Base-by-base conservation (phyloP, 2,113 vertebrate species). In the Nyctibius bracteatus region DNA sequence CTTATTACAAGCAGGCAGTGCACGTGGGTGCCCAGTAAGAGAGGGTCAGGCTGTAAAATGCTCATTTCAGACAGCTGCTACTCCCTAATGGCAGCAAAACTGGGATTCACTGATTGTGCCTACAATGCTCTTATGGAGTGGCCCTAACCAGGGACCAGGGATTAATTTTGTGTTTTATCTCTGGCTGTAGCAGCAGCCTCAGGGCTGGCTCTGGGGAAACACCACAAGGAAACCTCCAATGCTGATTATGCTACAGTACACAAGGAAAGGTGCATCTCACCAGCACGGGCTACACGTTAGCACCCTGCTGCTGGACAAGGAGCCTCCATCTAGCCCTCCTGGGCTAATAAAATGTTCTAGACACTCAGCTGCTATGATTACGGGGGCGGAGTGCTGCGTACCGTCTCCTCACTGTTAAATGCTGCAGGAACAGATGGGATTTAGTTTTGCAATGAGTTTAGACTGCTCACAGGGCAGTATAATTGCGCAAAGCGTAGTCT, bases 281-380 rank as follows among this genome's bases (percentile, higher is more conserved):
- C 11, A 5, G 31, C 19, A 23, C 0, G 1, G 25, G 25, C 61
- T 57, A 19, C 7, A 0, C 16, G 10, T 62, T 74, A 21, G 19
- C 15, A 81, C 17, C 28, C 35, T 54, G 15, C n/a, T 66, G 46
- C 58, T 72, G 39, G 28, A 19, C 31, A 70, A 81, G n/a, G 9
- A 84, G 17, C 10, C 6, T 47, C n/a, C 37, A 4, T 15, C 49
- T 41, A 52, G 5, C 4, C n/a, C 13, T 10, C 59, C 30, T 35
- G 31, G 39, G 33, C 27, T 77, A 77, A 25, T 1, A 51, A 59
- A 81, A 14, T 8, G 4, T 43, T 67, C 62, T 68, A 55, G 24
- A 33, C 31, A 44, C 17, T 10, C 31, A 66, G 28, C 10, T 73
- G 23, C 46, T 7, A 1, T 35, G 35, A 47, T n/a, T 77, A 27